Evolutionary conservation across 2,797 vertebrate genomes (phyloP), one percentile per base, ranked within the genome.

Genomic region (Paguma larvata): DNA sequence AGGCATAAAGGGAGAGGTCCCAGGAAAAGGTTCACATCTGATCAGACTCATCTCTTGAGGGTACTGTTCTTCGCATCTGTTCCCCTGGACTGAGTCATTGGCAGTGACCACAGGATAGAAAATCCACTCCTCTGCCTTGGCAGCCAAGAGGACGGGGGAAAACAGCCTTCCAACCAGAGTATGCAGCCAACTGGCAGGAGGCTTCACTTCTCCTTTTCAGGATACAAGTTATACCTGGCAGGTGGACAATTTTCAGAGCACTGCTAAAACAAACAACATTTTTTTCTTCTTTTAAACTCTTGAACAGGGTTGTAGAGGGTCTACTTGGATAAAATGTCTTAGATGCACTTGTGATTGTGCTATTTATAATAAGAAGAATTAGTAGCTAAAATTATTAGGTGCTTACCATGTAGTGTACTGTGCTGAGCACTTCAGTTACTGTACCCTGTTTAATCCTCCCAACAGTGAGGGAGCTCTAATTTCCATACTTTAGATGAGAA

Each of bases 31-130:
- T n/a, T 94, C 32, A 77, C 59, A 78, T 89, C 91, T 85, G 44
- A 86, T 93, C 38, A 82, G 38, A 68, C 34, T 6, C 34, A 5
- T 9, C 46, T 96, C 27, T 84, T 80, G 85, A 34, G 67, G 75
- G 16, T 75, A 13, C 44, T 91, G 15, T 6, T 87, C 77, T 94
- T 93, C 62, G 85, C 95, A 94, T 97, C 91, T 94, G 91, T 97
- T 97, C 6, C 79, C 94, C 87, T 97, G 93, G 84, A 86, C 80
- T 0, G 0, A 94, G 51, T 53, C 41, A 68, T 10, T 96, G 93
- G 91, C 96, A 92, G 6, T 89, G n/a, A 85, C 70, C n/a, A 78
- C 56, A 68, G 67, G 68, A 77, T 89, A 2, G 41, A 84, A 95
- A 87, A 85, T 62, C 41, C 63, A 68, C 56, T 77, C 5, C 2